Conservation (phyloP, 2,113 vertebrate genomes). For the Channa argus region DNA sequence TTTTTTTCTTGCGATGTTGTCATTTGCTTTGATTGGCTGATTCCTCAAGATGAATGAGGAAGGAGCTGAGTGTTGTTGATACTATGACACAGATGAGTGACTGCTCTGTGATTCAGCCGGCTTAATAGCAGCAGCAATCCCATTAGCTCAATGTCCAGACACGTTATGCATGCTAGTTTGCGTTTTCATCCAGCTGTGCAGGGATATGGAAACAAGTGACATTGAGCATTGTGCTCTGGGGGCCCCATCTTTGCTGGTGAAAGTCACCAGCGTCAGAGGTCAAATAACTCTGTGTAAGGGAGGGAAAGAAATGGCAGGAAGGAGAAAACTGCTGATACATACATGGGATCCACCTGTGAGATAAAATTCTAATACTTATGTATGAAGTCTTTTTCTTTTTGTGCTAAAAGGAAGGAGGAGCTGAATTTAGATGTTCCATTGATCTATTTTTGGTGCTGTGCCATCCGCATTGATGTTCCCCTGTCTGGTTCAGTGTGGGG, state of each 20-base stretch:
- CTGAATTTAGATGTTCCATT: constrained; percentile 49
- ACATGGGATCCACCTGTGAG: constrained; percentile 10
- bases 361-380: neutral
- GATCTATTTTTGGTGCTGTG: constrained; percentile 64
- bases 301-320: constrained; percentile 9
- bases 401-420: constrained; percentile 17
- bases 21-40: constrained; percentile 8
- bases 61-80: constrained; percentile 4
- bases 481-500: constrained; percentile 40
- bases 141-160: constrained; percentile 19
- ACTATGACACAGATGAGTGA: constrained; percentile 5
- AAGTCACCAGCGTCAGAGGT: constrained; percentile 11
- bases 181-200: constrained; percentile 18
- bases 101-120: constrained; percentile 1
- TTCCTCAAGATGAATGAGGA: neutral
- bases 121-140: neutral
- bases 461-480: constrained; percentile 60
- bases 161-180: constrained; percentile 13
- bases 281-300: constrained; percentile 12
- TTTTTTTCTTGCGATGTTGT: neutral
- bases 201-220: constrained; percentile 15
- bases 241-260: constrained; percentile 6
- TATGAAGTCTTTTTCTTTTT: neutral
- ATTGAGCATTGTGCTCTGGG: constrained; percentile 17
- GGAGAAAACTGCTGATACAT: constrained; percentile 24